Percentiles rank a stretch among this genome's conserved stretches.
Evolutionary conservation across 2,113 vertebrate genomes (phyloP).

Genomic region (Oncorhynchus kisutch): DNA sequence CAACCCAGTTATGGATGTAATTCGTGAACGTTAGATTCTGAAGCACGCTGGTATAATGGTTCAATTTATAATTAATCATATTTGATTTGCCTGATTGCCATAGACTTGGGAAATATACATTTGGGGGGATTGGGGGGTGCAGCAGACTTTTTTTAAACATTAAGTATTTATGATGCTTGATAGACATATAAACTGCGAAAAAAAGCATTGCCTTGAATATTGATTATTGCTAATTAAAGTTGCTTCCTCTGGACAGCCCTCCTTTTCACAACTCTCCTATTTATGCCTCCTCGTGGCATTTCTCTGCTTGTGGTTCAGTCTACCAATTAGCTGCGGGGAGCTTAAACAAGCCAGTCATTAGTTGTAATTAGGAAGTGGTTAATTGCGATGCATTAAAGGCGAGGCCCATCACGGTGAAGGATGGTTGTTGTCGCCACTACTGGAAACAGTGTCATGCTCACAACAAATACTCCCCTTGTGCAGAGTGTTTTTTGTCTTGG

Average conservation of each 20-base stretch:
- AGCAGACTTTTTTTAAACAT: constrained; percentile 74
- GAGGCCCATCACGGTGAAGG: constrained; percentile 66
- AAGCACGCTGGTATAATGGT: constrained; percentile 58
- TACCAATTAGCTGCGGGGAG: constrained; percentile 82
- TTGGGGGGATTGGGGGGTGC: constrained; percentile 70
- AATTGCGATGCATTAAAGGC: constrained; percentile 85
- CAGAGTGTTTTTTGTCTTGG: not conserved
- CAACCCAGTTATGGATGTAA: constrained; percentile 53
- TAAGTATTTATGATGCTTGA: constrained; percentile 93
- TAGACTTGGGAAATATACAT: constrained; percentile 78
- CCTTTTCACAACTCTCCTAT: constrained; percentile 68
- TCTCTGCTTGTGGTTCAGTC: constrained; percentile 51
- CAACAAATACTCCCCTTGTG: constrained; percentile 60
- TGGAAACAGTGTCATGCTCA: constrained; percentile 63
- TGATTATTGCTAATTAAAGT: constrained; percentile 96
- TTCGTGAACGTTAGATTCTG: constrained; percentile 66
- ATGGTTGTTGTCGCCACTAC: constrained; percentile 46
- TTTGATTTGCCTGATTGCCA: constrained; percentile 95
- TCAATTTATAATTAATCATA: constrained; percentile 89
- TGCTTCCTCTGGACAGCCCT: constrained; percentile 69
- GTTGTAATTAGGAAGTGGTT: constrained; percentile 90
- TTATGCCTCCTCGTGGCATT: constrained; percentile 60
- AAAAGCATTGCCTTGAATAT: constrained; percentile 85
- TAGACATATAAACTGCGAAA: constrained; percentile 85
- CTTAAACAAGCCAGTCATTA: constrained; percentile 85